Base-by-base conservation (phyloP, 2,113 vertebrate species). In the Gracilinanus agilis region DNA sequence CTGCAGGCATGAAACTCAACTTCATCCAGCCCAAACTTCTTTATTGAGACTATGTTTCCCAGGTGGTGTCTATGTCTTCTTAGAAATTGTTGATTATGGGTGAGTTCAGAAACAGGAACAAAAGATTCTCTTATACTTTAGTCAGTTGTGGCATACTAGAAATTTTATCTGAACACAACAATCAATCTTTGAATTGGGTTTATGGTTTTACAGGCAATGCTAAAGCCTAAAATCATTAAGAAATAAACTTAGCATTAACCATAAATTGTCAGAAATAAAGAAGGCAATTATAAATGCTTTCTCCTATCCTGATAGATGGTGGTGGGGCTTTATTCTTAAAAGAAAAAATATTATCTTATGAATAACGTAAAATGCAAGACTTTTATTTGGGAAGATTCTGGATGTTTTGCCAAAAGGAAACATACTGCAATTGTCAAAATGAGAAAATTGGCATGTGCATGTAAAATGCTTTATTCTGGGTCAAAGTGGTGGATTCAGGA, bases 281-380 rank as follows among this genome's bases (percentile, higher is more conserved):
- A 90, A 8, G 21, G 8, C 55, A 3, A 1, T 92, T 96, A 91
- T 10, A 90, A 5, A 90, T 44, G 90, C 92, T 96, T 96, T 61
- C 10, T 97, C 55, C 24, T 89, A 53, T 94, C 96, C 58, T 97
- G 55, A 96, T 92, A 12, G 67, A 24, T 94, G 91, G 34, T 90
- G 88, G 94, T 44, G 19, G 56, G 24, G 29, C 91, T 93, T 96
- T 97, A 95, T 94, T 97, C 83, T 96, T 96, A 54, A 94, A 61
- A 95, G 97, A 97, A 27, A 89, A 89, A 96, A 96, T 95, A 96
- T 91, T 93, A 93, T n/a, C 94, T 96, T 95, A 94, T 96, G 96
- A 97, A 96, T 95, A 96, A 96, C 96, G 91, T 40, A 93, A 90
- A 75, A 95, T 54, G 61, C 34, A 54, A 95, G 3, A 5, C 40